Conservation (phyloP, 1,140 invertebrate genomes). For the Yoshiicerus persimilis region DNA sequence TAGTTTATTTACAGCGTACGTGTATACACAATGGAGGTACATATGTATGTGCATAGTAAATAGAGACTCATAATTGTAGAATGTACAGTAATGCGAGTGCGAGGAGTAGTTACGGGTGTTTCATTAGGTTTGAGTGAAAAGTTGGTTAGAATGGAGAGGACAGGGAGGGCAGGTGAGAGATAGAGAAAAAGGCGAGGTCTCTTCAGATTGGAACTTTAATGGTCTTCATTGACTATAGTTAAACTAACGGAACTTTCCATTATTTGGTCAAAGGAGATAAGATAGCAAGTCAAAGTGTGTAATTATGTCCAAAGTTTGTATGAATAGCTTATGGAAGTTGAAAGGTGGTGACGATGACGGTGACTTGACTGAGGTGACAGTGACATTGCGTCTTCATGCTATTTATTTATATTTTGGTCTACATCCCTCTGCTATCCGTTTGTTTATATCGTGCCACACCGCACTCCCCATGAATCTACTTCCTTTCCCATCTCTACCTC, state of each 20-base stretch:
- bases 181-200: neutral
- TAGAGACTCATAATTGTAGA: neutral
- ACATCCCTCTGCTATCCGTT: neutral
- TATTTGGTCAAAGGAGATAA: conserved; percentile 29
- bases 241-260: conserved; percentile 27
- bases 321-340: neutral
- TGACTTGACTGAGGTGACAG: neutral
- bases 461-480: neutral
- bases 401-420: neutral
- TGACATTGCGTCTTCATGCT: conserved; percentile 3
- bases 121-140: neutral
- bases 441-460: neutral
- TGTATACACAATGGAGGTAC: neutral
- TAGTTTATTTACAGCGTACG: neutral
- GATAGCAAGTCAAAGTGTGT: conserved; percentile 8
- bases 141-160: neutral
- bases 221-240: neutral
- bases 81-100: neutral
- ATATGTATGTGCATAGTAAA: neutral
- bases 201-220: neutral
- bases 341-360: neutral
- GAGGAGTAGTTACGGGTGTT: neutral
- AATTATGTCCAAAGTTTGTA: conserved; percentile 21
- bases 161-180: neutral
- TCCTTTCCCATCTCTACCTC: neutral